These are phyloP conservation scores for Drosophila sp. DNA, from an alignment of 1,140 invertebrate genomes.

Conservation along the genomic window DNA sequence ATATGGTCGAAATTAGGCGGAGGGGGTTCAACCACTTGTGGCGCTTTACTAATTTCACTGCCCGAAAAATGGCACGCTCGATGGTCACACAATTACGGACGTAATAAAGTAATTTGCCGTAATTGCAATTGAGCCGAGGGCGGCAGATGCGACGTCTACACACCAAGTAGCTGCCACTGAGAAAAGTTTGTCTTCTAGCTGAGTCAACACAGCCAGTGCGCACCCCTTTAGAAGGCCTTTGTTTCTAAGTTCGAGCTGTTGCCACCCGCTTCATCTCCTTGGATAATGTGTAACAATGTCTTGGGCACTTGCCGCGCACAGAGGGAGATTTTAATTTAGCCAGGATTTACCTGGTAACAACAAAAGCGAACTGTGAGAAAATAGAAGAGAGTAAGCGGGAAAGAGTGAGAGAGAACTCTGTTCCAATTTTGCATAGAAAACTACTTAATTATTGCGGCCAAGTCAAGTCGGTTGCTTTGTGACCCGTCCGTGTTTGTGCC, in stretches of 20 bases:
- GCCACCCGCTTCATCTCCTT: conserved; percentile 5
- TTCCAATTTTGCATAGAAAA: conserved; percentile 76
- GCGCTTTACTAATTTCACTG: conserved; percentile 66
- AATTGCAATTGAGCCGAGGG: conserved; percentile 81
- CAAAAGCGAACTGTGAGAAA: conserved; percentile 4
- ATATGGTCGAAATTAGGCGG: not conserved
- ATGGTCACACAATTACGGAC: conserved; percentile 84
- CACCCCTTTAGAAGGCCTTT: conserved; percentile 42
- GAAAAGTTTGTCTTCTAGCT: conserved; percentile 51
- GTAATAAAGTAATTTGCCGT: conserved; percentile 84
- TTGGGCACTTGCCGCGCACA: conserved; percentile 71
- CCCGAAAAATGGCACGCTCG: conserved; percentile 81
- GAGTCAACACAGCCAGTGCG: not conserved
- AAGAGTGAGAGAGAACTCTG: conserved; percentile 36
- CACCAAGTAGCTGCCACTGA: conserved; percentile 30
- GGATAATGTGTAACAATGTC: conserved; percentile 77
- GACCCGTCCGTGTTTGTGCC: not conserved
- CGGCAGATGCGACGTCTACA: conserved; percentile 33
- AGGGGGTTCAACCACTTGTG: conserved; percentile 72
- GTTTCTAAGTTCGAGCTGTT: conserved; percentile 55
- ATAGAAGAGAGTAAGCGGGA: conserved; percentile 15
- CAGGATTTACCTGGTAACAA: conserved; percentile 34
- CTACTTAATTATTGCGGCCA: conserved; percentile 72
- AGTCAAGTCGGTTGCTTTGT: conserved; percentile 8
- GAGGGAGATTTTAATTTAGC: conserved; percentile 80